Percentiles rank a stretch among this genome's conserved stretches.
Conservation (phyloP, 1,140 invertebrate genomes). For the Chymomyza costata region DNA sequence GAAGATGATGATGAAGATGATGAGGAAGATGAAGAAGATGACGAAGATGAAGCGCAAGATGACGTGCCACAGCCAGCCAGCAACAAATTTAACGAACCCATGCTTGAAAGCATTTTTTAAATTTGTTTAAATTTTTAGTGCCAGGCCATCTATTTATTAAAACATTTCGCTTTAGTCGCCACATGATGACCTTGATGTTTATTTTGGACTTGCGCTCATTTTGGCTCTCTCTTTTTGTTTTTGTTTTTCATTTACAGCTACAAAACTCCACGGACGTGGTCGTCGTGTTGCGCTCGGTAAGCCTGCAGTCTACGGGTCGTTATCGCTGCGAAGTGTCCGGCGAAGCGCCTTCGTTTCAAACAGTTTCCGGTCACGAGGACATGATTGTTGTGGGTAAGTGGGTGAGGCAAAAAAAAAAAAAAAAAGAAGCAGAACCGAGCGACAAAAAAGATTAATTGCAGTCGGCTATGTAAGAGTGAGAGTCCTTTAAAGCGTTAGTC, state of each 20-base stretch:
- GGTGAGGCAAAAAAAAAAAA: conserved; percentile 21
- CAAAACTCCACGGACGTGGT: conserved; percentile 81
- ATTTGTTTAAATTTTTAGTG: too few relatives aligned
- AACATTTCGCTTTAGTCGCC: too few relatives aligned
- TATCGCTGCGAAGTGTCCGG: conserved; percentile 88
- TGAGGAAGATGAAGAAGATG: not conserved
- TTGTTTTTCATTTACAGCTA: conserved; percentile 76
- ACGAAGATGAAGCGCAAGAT: not conserved
- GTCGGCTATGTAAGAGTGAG: not conserved
- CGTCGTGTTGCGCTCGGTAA: conserved; percentile 82
- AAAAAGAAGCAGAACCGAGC: not conserved
- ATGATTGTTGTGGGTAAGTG: conserved; percentile 85
- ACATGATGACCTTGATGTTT: too few relatives aligned
- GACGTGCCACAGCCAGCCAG: too few relatives aligned
- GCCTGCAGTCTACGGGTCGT: conserved; percentile 81
- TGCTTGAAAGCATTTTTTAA: too few relatives aligned
- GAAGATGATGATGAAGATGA: conserved; percentile 16
- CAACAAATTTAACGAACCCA: not conserved
- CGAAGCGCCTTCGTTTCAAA: conserved; percentile 85
- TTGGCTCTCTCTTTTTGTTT: conserved; percentile 9
- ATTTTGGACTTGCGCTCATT: too few relatives aligned
- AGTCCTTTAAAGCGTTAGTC: too few relatives aligned
- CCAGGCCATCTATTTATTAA: too few relatives aligned
- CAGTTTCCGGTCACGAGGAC: conserved; percentile 83
- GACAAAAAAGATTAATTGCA: conserved; percentile 57